Conservation (phyloP, 2,113 vertebrate genomes). For the Chloroceryle aenea region DNA sequence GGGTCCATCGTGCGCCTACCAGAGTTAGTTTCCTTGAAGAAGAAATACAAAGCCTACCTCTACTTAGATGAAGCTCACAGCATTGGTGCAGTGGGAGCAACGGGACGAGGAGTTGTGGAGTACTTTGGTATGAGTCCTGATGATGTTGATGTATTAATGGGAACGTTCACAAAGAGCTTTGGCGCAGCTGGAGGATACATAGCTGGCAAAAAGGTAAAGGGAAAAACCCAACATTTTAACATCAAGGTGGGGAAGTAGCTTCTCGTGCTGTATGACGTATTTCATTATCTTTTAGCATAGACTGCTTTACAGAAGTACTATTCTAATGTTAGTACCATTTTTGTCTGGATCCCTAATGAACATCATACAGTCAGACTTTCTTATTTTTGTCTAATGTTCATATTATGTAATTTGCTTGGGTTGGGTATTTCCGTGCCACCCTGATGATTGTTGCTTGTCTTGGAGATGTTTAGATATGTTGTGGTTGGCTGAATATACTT, state of each 20-base stretch:
- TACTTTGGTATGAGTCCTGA: slow-evolving; percentile 83
- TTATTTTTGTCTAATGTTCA: slow-evolving; percentile 23
- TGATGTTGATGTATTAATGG: slow-evolving; percentile 91
- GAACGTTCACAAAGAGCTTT: slow-evolving; percentile 95
- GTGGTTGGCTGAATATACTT: slow-evolving; percentile 38
- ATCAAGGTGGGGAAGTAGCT: not conserved
- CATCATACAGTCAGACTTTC: not conserved
- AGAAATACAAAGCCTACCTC: slow-evolving; percentile 94
- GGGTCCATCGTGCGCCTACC: slow-evolving; percentile 88
- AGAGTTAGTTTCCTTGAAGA: slow-evolving; percentile 90
- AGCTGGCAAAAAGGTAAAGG: slow-evolving; percentile 89
- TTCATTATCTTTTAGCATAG: not conserved
- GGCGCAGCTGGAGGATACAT: slow-evolving; percentile 91
- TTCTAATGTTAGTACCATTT: not conserved
- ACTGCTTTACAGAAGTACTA: not conserved
- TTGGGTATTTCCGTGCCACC: slow-evolving; percentile 23
- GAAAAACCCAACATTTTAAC: not conserved
- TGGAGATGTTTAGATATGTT: slow-evolving; percentile 31
- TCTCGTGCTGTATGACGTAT: not conserved
- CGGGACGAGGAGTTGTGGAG: slow-evolving; percentile 87
- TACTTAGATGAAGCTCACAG: slow-evolving; percentile 96
- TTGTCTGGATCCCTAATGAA: not conserved
- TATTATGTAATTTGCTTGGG: slow-evolving; percentile 41
- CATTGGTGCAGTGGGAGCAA: slow-evolving; percentile 85
- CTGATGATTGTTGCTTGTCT: slow-evolving; percentile 30